Conservation (phyloP, 1,140 invertebrate species). For the Magallana gigas region DNA sequence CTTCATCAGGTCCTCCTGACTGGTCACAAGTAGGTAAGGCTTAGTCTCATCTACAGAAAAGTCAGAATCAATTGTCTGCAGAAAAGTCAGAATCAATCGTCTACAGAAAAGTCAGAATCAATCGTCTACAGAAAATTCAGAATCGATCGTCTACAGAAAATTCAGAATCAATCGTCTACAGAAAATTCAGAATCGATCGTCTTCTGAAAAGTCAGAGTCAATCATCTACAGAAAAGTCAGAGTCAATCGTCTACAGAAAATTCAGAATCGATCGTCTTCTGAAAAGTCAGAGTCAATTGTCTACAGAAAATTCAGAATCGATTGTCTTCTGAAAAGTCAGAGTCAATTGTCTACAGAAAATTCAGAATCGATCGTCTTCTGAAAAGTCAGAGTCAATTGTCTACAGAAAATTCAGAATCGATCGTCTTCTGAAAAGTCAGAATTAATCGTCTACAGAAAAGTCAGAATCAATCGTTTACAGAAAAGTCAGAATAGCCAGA, state of each 20-base stretch:
- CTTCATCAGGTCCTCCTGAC: slow-evolving; percentile 62
- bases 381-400: not conserved
- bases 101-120: not conserved
- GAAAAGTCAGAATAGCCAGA: not conserved
- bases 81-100: too few relatives aligned
- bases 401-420: too few relatives aligned
- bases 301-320: too few relatives aligned
- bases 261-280: not conserved
- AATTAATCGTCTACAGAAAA: not conserved
- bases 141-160: slow-evolving; percentile 57
- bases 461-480: slow-evolving; percentile 55
- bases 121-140: not conserved
- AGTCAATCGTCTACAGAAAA: not conserved
- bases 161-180: too few relatives aligned
- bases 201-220: not conserved
- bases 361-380: too few relatives aligned
- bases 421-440: not conserved
- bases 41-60: slow-evolving; percentile 62
- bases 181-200: too few relatives aligned
- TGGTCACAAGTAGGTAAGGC: slow-evolving; percentile 69
- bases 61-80: too few relatives aligned
- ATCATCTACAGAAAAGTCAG: not conserved
- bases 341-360: too few relatives aligned
- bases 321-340: slow-evolving; percentile 54
- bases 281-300: not conserved